Percentiles rank a stretch among this genome's conserved stretches.
phyloP scores from a whole-genome alignment of 2,113 vertebrate genomes.

The Nannospalax galili region DNA sequence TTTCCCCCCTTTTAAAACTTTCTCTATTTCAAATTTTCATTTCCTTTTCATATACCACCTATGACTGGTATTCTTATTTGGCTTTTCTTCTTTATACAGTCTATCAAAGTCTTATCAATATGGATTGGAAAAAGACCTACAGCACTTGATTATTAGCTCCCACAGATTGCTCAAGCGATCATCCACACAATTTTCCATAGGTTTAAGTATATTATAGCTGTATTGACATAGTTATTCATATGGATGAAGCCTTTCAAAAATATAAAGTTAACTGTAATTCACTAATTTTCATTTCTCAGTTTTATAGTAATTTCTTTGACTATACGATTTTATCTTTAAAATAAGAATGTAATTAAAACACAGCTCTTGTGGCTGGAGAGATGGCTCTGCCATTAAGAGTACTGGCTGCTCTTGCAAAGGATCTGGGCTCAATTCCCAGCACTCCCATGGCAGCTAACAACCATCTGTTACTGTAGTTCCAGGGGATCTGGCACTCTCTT shows the following conservation, averaged over 20 bases:
- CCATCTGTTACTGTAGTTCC: no score
- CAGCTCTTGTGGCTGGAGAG: background rate
- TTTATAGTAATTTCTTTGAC: background rate
- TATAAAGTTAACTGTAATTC: background rate
- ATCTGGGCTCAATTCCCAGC: no score
- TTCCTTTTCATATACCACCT: background rate
- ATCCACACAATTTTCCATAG: background rate
- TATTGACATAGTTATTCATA: background rate
- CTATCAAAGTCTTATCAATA: background rate
- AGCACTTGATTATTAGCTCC: background rate
- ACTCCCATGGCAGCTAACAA: no score
- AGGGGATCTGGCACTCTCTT: no score
- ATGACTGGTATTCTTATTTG: background rate
- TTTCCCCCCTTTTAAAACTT: background rate
- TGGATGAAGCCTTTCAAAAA: constrained; percentile 18
- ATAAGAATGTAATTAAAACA: constrained; percentile 33
- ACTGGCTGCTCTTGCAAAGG: no score
- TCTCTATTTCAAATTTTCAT: background rate
- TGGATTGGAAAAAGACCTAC: background rate
- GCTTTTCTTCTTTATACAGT: background rate
- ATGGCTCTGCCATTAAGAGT: no score
- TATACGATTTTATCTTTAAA: background rate
- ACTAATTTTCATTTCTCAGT: background rate
- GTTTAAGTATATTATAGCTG: background rate
- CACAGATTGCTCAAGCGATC: background rate